Conservation (phyloP, 2,113 vertebrate species). For the Heterotilapia buettikoferi region DNA sequence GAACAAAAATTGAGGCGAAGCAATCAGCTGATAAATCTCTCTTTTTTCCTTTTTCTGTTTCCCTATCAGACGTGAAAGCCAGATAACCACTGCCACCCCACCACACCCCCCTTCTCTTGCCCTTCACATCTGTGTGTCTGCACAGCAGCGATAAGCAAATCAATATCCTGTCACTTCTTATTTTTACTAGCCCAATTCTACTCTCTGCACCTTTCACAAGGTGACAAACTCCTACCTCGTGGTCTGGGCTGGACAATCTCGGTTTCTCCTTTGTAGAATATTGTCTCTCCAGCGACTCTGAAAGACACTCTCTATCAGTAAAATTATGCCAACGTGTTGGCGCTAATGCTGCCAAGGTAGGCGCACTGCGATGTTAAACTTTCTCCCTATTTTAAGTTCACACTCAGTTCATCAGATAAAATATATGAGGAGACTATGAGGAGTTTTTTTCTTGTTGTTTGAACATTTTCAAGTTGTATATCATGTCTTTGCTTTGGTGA, state of each 20-base stretch:
- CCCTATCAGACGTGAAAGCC: slow-evolving; percentile 72
- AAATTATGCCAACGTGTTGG: slow-evolving; percentile 19
- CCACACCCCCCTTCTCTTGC: slow-evolving; percentile 48
- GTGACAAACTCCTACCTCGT: slow-evolving; percentile 70
- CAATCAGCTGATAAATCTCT: slow-evolving; percentile 74
- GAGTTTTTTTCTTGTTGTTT: neutral
- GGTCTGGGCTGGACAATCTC: slow-evolving; percentile 62
- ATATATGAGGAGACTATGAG: neutral
- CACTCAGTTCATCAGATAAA: slow-evolving; percentile 10
- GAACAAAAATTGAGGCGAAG: slow-evolving; percentile 70
- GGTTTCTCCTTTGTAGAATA: slow-evolving; percentile 49
- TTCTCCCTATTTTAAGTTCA: neutral
- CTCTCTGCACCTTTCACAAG: slow-evolving; percentile 74
- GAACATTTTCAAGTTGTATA: neutral
- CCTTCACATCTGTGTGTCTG: slow-evolving; percentile 78
- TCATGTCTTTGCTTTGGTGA: neutral
- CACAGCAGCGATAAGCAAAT: slow-evolving; percentile 79
- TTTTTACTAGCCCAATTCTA: slow-evolving; percentile 77
- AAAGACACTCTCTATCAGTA: slow-evolving; percentile 34
- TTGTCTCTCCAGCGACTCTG: slow-evolving; percentile 47
- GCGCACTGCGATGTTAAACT: neutral
- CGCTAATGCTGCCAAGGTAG: slow-evolving; percentile 10
- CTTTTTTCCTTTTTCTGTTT: slow-evolving; percentile 51
- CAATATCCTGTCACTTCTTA: slow-evolving; percentile 82
- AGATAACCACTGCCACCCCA: slow-evolving; percentile 70